Evolutionary conservation across 1,140 invertebrate genomes (phyloP).

Genomic region (Apis mellifera): DNA sequence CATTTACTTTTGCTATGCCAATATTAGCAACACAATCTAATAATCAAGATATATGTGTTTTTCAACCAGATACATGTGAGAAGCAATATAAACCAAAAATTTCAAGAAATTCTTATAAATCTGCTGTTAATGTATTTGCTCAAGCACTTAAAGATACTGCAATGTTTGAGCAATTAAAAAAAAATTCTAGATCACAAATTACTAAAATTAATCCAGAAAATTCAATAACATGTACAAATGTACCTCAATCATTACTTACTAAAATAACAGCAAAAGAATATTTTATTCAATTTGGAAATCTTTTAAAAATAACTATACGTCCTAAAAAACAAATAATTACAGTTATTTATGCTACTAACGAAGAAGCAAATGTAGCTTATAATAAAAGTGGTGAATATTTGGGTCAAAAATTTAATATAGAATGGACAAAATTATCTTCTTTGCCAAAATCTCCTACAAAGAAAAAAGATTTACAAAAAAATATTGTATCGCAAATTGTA

Average conservation of each 20-base stretch:
- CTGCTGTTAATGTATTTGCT: constrained; percentile 56
- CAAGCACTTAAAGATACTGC: constrained; percentile 60
- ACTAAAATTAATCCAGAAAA: constrained; percentile 59
- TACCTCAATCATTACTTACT: constrained; percentile 84
- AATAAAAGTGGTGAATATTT: constrained; percentile 83
- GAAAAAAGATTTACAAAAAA: constrained; percentile 68
- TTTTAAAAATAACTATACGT: constrained; percentile 83
- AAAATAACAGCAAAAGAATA: constrained; percentile 84
- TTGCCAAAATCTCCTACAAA: constrained; percentile 67
- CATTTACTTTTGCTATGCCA: constrained; percentile 60
- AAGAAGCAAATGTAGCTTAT: constrained; percentile 82
- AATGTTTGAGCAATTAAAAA: constrained; percentile 63
- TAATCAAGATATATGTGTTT: background rate
- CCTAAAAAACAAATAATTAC: constrained; percentile 83
- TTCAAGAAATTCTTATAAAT: constrained; percentile 51
- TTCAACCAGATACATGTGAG: constrained; percentile 3
- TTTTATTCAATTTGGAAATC: constrained; percentile 85
- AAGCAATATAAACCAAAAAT: constrained; percentile 60
- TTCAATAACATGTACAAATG: constrained; percentile 82
- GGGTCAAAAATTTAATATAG: constrained; percentile 84
- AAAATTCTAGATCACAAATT: constrained; percentile 60
- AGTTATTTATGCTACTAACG: constrained; percentile 84
- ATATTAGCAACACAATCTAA: constrained; percentile 58
- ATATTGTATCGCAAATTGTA: constrained; percentile 54
- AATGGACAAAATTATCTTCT: constrained; percentile 77